Evolutionary conservation across 2,888 invertebrate genomes (phyloP).

Genomic region (Chymomyza caudatula): DNA sequence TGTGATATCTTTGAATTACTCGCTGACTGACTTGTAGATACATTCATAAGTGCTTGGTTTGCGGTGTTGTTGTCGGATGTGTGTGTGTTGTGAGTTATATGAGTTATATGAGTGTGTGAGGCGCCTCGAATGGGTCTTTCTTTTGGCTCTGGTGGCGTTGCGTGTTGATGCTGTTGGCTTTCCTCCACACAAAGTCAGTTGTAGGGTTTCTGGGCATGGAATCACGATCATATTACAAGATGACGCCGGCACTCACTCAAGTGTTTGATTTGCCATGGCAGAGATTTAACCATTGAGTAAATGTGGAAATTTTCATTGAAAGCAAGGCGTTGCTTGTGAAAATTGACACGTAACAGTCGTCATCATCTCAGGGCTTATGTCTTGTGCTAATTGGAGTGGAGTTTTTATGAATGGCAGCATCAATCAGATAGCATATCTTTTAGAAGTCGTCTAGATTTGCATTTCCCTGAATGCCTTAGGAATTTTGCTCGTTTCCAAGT

Average conservation of each 20-base stretch:
- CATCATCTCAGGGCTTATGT: neutral
- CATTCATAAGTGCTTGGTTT: neutral
- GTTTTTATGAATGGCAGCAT: constrained; percentile 21
- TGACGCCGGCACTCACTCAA: constrained; percentile 35
- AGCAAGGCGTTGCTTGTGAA: constrained; percentile 61
- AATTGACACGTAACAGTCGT: constrained; percentile 53
- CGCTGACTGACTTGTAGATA: constrained; percentile 5
- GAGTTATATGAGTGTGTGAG: constrained; percentile 6
- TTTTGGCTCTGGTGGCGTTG: constrained; percentile 7
- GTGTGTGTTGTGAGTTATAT: constrained; percentile 23
- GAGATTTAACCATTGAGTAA: constrained; percentile 52
- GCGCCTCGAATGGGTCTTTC: constrained; percentile 24
- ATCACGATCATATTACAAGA: constrained; percentile 60
- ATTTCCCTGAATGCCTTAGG: neutral
- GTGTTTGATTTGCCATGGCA: constrained; percentile 39
- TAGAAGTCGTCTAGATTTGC: neutral
- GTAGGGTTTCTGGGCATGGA: constrained; percentile 60
- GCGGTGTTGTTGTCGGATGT: constrained; percentile 8
- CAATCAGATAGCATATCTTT: neutral
- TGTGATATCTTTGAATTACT: constrained; percentile 56
- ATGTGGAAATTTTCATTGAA: constrained; percentile 57
- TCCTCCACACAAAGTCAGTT: constrained; percentile 24
- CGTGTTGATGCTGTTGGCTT: neutral
- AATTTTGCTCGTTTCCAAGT: constrained; percentile 34
- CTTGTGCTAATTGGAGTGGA: neutral